phyloP scores from a whole-genome alignment of 2,888 invertebrate genomes.

The Itoplectis maculator region DNA sequence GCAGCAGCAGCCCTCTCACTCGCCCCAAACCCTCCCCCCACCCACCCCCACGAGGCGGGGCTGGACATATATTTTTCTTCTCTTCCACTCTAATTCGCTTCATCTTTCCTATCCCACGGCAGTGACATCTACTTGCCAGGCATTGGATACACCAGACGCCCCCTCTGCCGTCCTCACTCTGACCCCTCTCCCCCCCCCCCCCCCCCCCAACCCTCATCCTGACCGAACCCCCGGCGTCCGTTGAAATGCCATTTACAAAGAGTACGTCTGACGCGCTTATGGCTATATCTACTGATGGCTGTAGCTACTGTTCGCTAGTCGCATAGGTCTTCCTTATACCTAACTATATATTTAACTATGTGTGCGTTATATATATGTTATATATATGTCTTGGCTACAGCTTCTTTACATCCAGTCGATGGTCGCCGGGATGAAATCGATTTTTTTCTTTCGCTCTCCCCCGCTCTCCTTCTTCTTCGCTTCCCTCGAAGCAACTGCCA shows the following conservation, averaged over 20 bases:
- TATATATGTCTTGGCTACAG: constrained; percentile 26
- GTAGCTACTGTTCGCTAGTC: background rate
- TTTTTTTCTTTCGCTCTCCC: constrained; percentile 62
- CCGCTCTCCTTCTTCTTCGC: background rate
- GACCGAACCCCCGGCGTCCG: background rate
- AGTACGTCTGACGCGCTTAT: constrained; percentile 29
- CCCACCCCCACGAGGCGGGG: too few relatives aligned
- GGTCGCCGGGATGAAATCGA: constrained; percentile 66
- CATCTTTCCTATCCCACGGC: constrained; percentile 44
- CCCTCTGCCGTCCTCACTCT: too few relatives aligned
- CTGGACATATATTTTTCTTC: constrained; percentile 35
- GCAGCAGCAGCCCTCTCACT: too few relatives aligned
- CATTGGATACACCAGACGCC: constrained; percentile 29
- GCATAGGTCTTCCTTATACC: background rate
- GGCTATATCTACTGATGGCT: constrained; percentile 15
- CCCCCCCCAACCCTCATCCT: too few relatives aligned
- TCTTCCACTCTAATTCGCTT: constrained; percentile 63
- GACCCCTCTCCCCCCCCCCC: background rate
- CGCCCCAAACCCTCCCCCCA: too few relatives aligned
- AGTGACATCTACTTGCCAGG: constrained; percentile 51
- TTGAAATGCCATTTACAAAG: constrained; percentile 48
- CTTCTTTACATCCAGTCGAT: constrained; percentile 57
- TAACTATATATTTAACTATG: background rate
- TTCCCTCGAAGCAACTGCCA: constrained; percentile 60
- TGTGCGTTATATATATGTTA: background rate